These are phyloP conservation scores for Eurytoma adleriae DNA, from an alignment of 2,888 invertebrate species.

Conservation along the genomic window DNA sequence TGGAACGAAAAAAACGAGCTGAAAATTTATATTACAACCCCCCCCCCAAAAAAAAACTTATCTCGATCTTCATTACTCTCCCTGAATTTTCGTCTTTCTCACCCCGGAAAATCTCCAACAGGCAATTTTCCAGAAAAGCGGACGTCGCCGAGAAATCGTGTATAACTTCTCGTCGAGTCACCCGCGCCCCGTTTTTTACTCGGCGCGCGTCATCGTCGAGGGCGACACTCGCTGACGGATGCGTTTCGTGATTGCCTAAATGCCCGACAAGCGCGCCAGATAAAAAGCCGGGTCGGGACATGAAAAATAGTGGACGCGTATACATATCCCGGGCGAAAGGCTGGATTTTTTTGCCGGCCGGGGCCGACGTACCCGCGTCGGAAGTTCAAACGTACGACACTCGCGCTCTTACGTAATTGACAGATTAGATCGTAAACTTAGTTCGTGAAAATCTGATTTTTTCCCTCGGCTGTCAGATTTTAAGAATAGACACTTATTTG, in stretches of 20 bases:
- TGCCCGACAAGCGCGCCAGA: constrained; percentile 55
- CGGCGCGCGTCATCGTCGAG: background rate
- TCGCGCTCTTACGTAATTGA: background rate
- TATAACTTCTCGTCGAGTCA: too few species aligned
- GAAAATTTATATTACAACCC: too few species aligned
- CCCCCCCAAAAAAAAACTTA: too few species aligned
- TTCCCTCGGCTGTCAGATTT: background rate
- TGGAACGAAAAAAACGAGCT: too few species aligned
- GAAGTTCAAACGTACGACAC: constrained; percentile 1
- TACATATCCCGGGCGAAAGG: background rate
- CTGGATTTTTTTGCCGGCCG: background rate
- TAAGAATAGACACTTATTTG: background rate
- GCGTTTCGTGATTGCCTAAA: constrained; percentile 61
- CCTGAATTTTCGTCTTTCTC: too few species aligned
- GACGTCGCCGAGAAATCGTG: background rate
- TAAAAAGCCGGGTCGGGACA: background rate
- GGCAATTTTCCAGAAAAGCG: constrained; percentile 7
- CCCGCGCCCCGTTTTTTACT: background rate
- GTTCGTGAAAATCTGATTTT: background rate
- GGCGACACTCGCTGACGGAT: constrained; percentile 60
- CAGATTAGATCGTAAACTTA: background rate
- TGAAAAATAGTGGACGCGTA: constrained; percentile 14
- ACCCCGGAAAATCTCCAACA: background rate
- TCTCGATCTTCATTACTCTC: too few species aligned
- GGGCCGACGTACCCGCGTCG: background rate